Base-by-base conservation (phyloP, 2,888 invertebrate genomes). In the Alloscopus bannaensis region DNA sequence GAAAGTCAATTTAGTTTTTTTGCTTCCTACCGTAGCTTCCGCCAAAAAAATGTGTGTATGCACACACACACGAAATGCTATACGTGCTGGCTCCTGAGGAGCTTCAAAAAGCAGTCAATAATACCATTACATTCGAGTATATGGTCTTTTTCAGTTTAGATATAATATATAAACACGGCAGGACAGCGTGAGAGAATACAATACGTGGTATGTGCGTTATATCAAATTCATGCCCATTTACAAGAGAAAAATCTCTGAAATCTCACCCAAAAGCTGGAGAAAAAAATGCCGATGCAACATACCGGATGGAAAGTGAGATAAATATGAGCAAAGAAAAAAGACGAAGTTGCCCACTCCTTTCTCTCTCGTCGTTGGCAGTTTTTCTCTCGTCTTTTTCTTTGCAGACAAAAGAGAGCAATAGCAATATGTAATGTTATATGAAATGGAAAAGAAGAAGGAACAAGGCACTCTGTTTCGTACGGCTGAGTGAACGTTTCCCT, bases 271-370 rank as follows among this genome's bases (percentile, higher is more conserved):
- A 29, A n/a, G 55, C 22, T n/a, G n/a, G n/a, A n/a, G 1, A 28
- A 11, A 26, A 50, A 18, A 26, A 45, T n/a, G 42, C 28, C 26
- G 11, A 11, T 3, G 62, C 22, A 62, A 45, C 8, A 26, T 31
- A 20, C 55, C 55, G 59, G 69, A 69, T 69, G 59, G 59, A 59
- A 29, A 59, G 47, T 31, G 70, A 70, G 70, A 70, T 70, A 70
- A 70, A 70, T 70, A 57, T 42, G 22, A 55, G 42, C 26, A 36
- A 22, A 29, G 13, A 50, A 18, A 24, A 26, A 29, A 26, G 47
- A 65, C 26, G 26, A 31, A 47, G 50, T 50, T 50, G 55, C 55
- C 24, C 26, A 24, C 24, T 20, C 18, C 3, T n/a, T 50, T 50
- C 6, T 36, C 36, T 50, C 11, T 18, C 22, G 50, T 18, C 13